These are phyloP conservation scores for Carapus acus DNA, from an alignment of 2,797 vertebrate species.

Conservation along the genomic window DNA sequence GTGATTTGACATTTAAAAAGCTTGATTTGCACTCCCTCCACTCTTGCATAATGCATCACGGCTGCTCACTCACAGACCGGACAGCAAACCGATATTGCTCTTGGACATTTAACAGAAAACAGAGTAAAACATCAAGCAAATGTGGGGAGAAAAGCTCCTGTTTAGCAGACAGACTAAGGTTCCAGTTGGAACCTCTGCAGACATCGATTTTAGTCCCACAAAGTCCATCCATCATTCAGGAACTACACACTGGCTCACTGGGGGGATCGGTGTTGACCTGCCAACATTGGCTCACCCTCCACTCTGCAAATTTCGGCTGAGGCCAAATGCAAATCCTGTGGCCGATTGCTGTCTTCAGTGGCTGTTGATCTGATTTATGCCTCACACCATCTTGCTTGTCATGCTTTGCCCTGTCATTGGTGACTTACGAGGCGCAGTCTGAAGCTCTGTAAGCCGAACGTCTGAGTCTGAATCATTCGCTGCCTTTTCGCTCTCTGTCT, in stretches of 20 bases:
- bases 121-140: constrained; percentile 3
- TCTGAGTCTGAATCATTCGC: neutral
- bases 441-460: neutral
- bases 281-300: too few relatives aligned
- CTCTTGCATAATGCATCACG: constrained; percentile 15
- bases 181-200: constrained; percentile 29
- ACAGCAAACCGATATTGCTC: constrained; percentile 18
- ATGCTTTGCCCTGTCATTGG: constrained; percentile 7
- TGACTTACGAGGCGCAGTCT: neutral
- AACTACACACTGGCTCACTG: constrained; percentile 25
- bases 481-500: neutral
- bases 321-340: constrained; percentile 11
- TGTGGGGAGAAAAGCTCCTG: constrained; percentile 18
- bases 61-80: constrained; percentile 11
- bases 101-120: constrained; percentile 32
- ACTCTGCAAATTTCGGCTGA: constrained; percentile 9
- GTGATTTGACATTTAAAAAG: constrained; percentile 7
- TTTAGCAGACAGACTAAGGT: constrained; percentile 7
- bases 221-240: constrained; percentile 18
- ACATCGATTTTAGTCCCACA: constrained; percentile 24
- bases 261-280: constrained; percentile 22
- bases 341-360: neutral
- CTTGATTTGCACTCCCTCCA: neutral
- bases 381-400: constrained; percentile 7
- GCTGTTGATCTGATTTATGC: neutral